phyloP scores from a whole-genome alignment of 53 echinoderm and acorn worm genomes.

The Actinopyga echinites region DNA sequence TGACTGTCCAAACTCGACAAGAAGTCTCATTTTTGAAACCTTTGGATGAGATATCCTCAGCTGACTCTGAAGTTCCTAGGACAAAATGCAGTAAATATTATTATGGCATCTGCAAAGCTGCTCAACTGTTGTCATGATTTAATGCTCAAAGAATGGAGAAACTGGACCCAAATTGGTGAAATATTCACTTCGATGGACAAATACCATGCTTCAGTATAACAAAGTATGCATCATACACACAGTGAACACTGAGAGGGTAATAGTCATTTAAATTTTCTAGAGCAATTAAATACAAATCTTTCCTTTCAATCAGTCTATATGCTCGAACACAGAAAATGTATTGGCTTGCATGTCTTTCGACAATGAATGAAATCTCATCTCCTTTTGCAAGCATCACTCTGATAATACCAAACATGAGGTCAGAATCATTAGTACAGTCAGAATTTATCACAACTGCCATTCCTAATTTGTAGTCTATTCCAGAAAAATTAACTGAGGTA shows the following conservation, averaged over 20 bases:
- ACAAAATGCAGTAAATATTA: too few relatives aligned
- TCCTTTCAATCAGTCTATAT: not conserved
- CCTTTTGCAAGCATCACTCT: not conserved
- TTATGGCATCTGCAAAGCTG: too few relatives aligned
- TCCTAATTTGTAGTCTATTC: not conserved
- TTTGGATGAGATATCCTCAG: too few relatives aligned
- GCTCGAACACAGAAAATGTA: not conserved
- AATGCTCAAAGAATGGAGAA: too few relatives aligned
- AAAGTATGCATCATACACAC: not conserved
- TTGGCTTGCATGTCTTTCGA: not conserved
- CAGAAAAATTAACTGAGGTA: not conserved
- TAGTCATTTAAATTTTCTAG: not conserved
- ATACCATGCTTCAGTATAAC: constrained; percentile 9
- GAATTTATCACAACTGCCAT: constrained; percentile 21
- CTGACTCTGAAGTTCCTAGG: too few relatives aligned
- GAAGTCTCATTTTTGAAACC: too few relatives aligned
- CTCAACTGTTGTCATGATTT: too few relatives aligned
- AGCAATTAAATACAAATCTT: not conserved
- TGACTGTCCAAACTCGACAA: too few relatives aligned
- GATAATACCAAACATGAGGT: not conserved
- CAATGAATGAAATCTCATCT: not conserved
- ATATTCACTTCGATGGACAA: too few relatives aligned
- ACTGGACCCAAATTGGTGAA: too few relatives aligned
- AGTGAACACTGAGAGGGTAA: constrained; percentile 5
- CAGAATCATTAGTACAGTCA: not conserved